Evolutionary conservation across 2,797 vertebrate species (phyloP), one percentile per base, ranked within the genome.

Genomic region (Cynopterus sphinx): DNA sequence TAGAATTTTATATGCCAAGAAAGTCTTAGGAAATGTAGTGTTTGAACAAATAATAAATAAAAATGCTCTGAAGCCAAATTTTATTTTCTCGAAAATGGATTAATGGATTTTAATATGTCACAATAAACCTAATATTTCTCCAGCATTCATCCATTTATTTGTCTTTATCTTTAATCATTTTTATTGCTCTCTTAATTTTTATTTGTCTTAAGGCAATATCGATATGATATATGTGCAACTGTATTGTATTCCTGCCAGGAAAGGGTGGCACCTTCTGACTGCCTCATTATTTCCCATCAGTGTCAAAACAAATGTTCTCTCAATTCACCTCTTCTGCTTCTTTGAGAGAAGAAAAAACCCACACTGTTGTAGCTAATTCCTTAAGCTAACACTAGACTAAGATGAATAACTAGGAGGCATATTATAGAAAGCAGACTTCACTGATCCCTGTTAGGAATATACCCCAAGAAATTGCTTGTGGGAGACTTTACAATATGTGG

Each of bases 401-500:
- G 87, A 92, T 75, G 81, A 51, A 89, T 85, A 57, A 85, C 70
- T 89, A 93, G 61, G 87, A 73, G 77, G 68, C n/a, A 74, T 95
- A 74, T 95, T 96, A 85, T 7, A 84, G 65, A 78, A 95, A 97
- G 86, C 75, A 43, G 81, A 74, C 77, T 83, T 79, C 12, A 92
- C 39, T 39, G 95, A 91, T 81, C 57, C 41, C 95, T 90, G 71
- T 96, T 94, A 63, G 94, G 71, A 95, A 36, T 96, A 55, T 70
- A 57, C 84, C 81, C 67, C 77, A 81, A 87, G 93, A 95, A 95
- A 82, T 92, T 94, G 75, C 81, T 95, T 90, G 81, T 93, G 77
- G 87, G 95, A 96, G 95, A 92, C 93, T 95, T 24, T 26, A 91
- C 87, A 87, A 77, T 94, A 90, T 97, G 95, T 97, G 97, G 91